Evolutionary conservation across 2,113 vertebrate species (phyloP).

Genomic region (Apeltes quadracus): DNA sequence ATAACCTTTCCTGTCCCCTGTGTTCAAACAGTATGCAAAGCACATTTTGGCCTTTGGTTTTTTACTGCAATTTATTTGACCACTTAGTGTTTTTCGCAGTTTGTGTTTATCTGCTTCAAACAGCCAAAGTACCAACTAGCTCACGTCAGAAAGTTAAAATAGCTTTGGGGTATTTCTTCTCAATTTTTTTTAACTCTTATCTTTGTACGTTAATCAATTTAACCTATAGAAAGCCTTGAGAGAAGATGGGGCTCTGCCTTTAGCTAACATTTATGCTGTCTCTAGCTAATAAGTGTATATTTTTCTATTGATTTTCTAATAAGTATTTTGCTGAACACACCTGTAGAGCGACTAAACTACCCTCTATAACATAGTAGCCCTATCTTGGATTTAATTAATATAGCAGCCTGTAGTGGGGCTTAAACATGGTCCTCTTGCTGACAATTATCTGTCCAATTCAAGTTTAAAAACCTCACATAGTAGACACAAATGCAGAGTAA

Average conservation of each 20-base stretch:
- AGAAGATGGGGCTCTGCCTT: background rate
- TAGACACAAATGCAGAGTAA: background rate
- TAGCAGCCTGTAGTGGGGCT: background rate
- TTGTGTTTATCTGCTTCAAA: background rate
- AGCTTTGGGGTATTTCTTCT: background rate
- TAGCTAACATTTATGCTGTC: background rate
- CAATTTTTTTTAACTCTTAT: background rate
- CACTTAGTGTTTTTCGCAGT: background rate
- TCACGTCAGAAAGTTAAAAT: background rate
- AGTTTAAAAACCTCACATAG: background rate
- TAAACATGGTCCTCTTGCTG: background rate
- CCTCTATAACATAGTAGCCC: background rate
- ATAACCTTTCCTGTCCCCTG: background rate
- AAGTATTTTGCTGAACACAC: background rate
- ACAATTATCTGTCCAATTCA: background rate
- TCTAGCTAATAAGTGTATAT: background rate
- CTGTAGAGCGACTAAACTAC: background rate
- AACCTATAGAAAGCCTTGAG: background rate
- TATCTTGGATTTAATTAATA: background rate
- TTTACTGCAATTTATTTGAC: background rate
- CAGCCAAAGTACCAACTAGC: background rate
- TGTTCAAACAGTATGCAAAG: background rate
- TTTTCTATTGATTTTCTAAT: background rate
- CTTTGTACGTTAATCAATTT: background rate
- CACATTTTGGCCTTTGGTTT: background rate